Conservation (phyloP, 2,888 invertebrate species). For the Coelinius sp. region DNA sequence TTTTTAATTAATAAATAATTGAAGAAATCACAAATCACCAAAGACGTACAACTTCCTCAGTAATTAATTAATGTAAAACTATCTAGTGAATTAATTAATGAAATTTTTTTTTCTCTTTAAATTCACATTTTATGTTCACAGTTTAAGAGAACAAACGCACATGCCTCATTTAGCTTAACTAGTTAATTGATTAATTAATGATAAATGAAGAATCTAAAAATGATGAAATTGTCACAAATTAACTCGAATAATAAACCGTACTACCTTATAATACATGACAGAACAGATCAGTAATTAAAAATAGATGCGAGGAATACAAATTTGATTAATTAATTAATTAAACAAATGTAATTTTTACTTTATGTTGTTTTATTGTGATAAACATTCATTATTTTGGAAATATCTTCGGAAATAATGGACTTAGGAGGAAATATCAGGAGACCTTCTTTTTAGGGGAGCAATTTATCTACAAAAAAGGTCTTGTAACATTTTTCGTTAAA, state of each 20-base stretch:
- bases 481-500: no score
- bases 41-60: conserved; percentile 10
- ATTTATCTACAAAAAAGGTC: no score
- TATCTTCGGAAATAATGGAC: no score
- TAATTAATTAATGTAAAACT: conserved; percentile 4
- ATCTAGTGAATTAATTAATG: neutral
- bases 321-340: conserved; percentile 27
- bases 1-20: neutral
- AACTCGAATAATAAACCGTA: conserved; percentile 33
- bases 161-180: conserved; percentile 6
- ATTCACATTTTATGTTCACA: neutral
- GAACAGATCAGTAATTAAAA: conserved; percentile 40
- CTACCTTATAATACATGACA: conserved; percentile 46
- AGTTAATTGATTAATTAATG: neutral
- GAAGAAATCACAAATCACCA: neutral
- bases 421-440: no score
- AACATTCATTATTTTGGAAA: no score
- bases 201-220: conserved; percentile 24
- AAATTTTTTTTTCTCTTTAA: no score
- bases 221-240: conserved; percentile 33
- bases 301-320: conserved; percentile 40
- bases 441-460: no score
- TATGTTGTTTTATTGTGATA: neutral
- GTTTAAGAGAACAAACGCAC: conserved; percentile 12
- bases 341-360: conserved; percentile 21